phyloP scores from a whole-genome alignment of 2,797 vertebrate genomes.

The Steatocranus sp. region DNA sequence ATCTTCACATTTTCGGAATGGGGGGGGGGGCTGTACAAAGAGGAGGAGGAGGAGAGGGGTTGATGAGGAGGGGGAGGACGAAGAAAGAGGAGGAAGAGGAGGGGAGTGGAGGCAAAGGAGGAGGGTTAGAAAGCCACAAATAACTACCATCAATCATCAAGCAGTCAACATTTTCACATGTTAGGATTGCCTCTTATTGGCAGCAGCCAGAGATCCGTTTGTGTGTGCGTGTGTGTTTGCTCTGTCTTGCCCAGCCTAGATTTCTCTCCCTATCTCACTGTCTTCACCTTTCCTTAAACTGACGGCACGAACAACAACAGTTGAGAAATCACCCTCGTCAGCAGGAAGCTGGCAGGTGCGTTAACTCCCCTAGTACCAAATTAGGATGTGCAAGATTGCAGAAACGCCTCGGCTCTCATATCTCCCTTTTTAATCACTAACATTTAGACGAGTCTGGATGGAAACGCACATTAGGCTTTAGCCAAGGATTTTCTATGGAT shows the following conservation, averaged over 20 bases:
- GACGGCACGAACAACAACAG: slow-evolving; percentile 80
- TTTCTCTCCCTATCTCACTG: slow-evolving; percentile 65
- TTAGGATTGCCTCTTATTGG: slow-evolving; percentile 84
- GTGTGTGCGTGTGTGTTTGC: not conserved
- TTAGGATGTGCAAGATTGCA: slow-evolving; percentile 84
- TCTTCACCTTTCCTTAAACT: slow-evolving; percentile 72
- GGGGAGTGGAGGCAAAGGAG: slow-evolving; percentile 49
- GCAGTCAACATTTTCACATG: slow-evolving; percentile 84
- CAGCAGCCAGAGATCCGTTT: slow-evolving; percentile 77
- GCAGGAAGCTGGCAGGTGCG: slow-evolving; percentile 91
- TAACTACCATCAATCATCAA: slow-evolving; percentile 86
- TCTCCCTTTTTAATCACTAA: slow-evolving; percentile 68
- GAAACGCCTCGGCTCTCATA: slow-evolving; percentile 68
- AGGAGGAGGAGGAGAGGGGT: slow-evolving; percentile 27
- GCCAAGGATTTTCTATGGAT: slow-evolving; percentile 35
- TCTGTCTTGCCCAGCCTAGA: slow-evolving; percentile 37
- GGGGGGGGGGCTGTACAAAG: slow-evolving; percentile 12
- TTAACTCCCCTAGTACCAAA: slow-evolving; percentile 86
- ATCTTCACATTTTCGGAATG: slow-evolving; percentile 48
- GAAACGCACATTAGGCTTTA: slow-evolving; percentile 26
- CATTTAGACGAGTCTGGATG: slow-evolving; percentile 53
- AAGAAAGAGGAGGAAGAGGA: slow-evolving; percentile 23
- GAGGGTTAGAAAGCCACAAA: slow-evolving; percentile 79
- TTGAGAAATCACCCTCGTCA: slow-evolving; percentile 85
- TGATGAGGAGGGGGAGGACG: slow-evolving; percentile 1